phyloP scores from a whole-genome alignment of 2,113 vertebrate species.

The Corythaixoides concolor region DNA sequence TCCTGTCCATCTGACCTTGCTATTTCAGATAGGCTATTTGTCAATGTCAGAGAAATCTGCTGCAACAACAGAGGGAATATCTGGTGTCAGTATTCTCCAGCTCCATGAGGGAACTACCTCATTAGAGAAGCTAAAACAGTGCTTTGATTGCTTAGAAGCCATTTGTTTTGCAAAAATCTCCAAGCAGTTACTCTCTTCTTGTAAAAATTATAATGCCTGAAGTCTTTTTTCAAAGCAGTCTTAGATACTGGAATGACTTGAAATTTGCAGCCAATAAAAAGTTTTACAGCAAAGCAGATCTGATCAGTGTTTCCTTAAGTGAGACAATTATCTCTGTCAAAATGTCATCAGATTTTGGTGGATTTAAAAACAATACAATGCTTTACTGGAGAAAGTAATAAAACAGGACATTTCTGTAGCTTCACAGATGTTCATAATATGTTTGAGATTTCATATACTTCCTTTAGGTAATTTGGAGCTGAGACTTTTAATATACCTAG shows the following conservation, averaged over 20 bases:
- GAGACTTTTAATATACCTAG: not conserved
- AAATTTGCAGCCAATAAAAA: constrained; percentile 25
- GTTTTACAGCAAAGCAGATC: constrained; percentile 20
- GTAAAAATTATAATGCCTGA: constrained; percentile 38
- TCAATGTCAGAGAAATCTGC: constrained; percentile 33
- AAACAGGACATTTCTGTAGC: not conserved
- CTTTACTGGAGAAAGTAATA: not conserved
- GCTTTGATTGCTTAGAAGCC: constrained; percentile 9
- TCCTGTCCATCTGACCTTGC: constrained; percentile 42
- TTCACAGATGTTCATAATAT: not conserved
- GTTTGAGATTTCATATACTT: not conserved
- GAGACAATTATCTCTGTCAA: constrained; percentile 15
- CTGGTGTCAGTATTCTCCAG: constrained; percentile 34
- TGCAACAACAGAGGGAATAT: constrained; percentile 38
- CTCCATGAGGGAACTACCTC: constrained; percentile 33
- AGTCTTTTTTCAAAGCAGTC: not conserved
- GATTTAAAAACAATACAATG: not conserved
- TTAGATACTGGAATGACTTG: not conserved
- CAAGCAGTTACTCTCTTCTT: constrained; percentile 30
- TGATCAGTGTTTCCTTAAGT: constrained; percentile 25
- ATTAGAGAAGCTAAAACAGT: not conserved
- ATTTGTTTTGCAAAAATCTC: constrained; percentile 31
- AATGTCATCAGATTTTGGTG: not conserved
- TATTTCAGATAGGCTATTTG: constrained; percentile 16
- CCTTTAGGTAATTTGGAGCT: not conserved